A percentile compares a stretch with the other conserved stretches of the same genome.
These are phyloP conservation scores for Caenorhabditis sulstoni DNA, from an alignment of 2,888 invertebrate species.

Conservation along the genomic window DNA sequence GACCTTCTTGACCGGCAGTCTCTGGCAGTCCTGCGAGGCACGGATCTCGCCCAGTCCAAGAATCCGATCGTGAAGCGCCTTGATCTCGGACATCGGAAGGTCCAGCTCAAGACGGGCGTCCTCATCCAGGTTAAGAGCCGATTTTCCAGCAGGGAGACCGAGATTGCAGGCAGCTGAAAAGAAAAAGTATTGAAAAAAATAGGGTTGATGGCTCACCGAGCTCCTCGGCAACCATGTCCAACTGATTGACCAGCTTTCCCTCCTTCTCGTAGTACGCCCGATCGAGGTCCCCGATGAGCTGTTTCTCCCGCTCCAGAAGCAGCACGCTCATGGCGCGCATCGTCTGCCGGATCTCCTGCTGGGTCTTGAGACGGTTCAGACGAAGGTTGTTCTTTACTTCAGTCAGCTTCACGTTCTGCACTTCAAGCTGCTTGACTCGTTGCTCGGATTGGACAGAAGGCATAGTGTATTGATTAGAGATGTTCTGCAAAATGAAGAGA, in stretches of 20 bases:
- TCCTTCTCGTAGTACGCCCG: conserved; percentile 63
- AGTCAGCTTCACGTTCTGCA: conserved; percentile 40
- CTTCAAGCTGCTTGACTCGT: conserved; percentile 39
- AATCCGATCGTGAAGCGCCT: conserved; percentile 57
- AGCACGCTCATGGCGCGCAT: conserved; percentile 66
- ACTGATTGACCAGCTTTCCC: conserved; percentile 51
- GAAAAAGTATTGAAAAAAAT: conserved; percentile 4
- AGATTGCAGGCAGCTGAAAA: conserved; percentile 36
- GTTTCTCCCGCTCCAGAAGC: conserved; percentile 68
- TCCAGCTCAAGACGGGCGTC: conserved; percentile 64
- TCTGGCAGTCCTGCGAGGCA: conserved; percentile 40
- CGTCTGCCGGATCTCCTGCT: conserved; percentile 67
- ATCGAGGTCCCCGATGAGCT: conserved; percentile 68
- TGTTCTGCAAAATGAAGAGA: no score
- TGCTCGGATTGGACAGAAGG: conserved; percentile 36
- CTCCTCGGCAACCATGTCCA: conserved; percentile 43
- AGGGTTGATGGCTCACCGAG: conserved; percentile 15
- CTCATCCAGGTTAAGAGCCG: conserved; percentile 51
- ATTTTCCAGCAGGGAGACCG: conserved; percentile 29
- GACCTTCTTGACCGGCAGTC: conserved; percentile 38
- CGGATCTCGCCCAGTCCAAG: conserved; percentile 57
- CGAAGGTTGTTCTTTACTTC: conserved; percentile 44
- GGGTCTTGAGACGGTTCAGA: conserved; percentile 59
- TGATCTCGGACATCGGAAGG: conserved; percentile 60
- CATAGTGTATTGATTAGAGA: conserved; percentile 7